Base-by-base conservation (phyloP, 92 coral and sea anemone species). In the Porites evermanni region DNA sequence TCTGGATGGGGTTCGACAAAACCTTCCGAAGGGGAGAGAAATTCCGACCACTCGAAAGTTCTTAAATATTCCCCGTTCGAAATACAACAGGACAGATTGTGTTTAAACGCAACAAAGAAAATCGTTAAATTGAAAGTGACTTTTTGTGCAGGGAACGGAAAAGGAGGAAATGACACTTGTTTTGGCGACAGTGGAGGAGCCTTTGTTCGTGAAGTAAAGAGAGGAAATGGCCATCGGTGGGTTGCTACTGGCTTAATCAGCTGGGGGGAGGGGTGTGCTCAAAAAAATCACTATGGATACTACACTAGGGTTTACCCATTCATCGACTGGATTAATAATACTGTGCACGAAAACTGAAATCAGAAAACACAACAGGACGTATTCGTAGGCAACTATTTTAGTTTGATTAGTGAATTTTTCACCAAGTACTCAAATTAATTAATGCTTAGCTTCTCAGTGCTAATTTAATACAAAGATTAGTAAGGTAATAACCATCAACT, bases 251-350 rank as follows among this genome's bases (percentile, higher is more conserved):
- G 93, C 8, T 16, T 91, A 13, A 87, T 79, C 44, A 88, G 92
- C 72, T 91, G 94, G 92, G 94, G 94, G 9, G 89, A 63, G 53
- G 94, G 90, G 11, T 91, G 94, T 77, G 92, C 79, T 0, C 71
- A 68, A 61, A 60, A 68, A 24, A 74, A 60, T 29, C 79, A 91
- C 61, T 85, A 84, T 80, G 88, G 88, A 21, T 92, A 89, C 78
- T 85, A 82, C 73, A 89, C 90, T 19, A 92, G 85, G 66, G 88
- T 89, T 17, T 32, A 83, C 1, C 81, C 90, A 29, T 88, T 77
- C 53, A 64, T 85, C 18, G 72, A 84, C 32, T 92, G 95, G 95
- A 92, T 92, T n/a, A 67, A 82, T 67, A 66, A 69, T 8, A 82
- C 80, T 5, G 82, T 74, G 18, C 50, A n/a, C 7, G 21, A 78